These are phyloP conservation scores for Misgurnus anguillicaudatus DNA, from an alignment of 2,113 vertebrate species.

Conservation along the genomic window DNA sequence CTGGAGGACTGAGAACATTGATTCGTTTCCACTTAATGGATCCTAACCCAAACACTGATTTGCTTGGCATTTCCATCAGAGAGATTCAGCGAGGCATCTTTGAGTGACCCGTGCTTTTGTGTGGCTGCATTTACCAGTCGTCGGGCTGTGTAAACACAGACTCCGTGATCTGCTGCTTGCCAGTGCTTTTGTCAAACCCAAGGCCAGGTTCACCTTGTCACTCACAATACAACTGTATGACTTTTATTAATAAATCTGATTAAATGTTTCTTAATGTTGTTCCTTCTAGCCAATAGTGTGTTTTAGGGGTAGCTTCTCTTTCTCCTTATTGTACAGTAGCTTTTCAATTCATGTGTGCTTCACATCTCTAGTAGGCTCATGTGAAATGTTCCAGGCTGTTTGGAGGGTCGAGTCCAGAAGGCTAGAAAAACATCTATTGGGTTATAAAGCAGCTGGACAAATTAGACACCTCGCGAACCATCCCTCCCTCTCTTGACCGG, in stretches of 20 bases:
- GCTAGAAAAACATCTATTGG: background rate
- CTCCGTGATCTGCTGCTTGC: background rate
- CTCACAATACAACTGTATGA: background rate
- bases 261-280: background rate
- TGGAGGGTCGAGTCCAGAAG: background rate
- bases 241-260: background rate
- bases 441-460: background rate
- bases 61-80: background rate
- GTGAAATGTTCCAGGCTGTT: background rate
- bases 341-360: background rate
- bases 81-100: background rate
- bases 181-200: background rate
- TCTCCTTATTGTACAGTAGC: background rate
- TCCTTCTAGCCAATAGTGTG: background rate
- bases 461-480: background rate
- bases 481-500: background rate
- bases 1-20: background rate
- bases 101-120: background rate
- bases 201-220: conserved; percentile 6
- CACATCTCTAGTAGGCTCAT: background rate
- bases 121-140: background rate
- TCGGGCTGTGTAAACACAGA: background rate
- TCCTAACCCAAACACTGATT: conserved; percentile 5
- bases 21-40: conserved; percentile 6
- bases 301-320: background rate